Conservation (phyloP, 2,888 invertebrate genomes). For the Drosophila niveifrons region DNA sequence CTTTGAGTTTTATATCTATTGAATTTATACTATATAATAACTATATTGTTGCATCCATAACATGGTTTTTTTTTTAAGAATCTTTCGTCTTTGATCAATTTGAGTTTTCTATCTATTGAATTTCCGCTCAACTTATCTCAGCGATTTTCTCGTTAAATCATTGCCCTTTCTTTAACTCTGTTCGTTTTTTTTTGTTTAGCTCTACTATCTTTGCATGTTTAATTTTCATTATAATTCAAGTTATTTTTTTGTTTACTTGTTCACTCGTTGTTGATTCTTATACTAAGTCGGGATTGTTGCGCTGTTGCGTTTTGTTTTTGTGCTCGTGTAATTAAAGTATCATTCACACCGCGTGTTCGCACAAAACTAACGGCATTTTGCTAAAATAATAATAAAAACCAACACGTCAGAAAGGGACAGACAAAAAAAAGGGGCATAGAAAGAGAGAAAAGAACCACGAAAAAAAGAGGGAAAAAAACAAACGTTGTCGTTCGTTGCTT, state of each 20-base stretch:
- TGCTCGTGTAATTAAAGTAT: constrained; percentile 74
- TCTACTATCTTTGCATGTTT: constrained; percentile 42
- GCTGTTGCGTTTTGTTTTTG: constrained; percentile 36
- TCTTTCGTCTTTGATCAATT: no score
- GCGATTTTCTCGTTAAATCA: neutral
- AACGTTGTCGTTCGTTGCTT: constrained; percentile 57
- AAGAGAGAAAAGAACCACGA: constrained; percentile 17
- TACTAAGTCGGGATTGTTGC: neutral
- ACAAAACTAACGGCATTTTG: constrained; percentile 78
- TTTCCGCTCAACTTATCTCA: constrained; percentile 1
- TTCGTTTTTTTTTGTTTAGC: neutral
- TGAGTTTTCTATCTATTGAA: neutral
- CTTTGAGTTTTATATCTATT: no score
- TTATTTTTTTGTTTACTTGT: constrained; percentile 32
- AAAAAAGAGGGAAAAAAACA: constrained; percentile 7
- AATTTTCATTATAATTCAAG: constrained; percentile 79
- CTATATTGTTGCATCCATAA: no score
- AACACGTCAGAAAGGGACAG: constrained; percentile 23
- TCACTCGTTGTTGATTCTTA: constrained; percentile 8
- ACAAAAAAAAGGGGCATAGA: constrained; percentile 2
- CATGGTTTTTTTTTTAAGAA: no score
- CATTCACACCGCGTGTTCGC: constrained; percentile 80
- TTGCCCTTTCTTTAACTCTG: neutral
- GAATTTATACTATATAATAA: no score
- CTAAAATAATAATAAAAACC: constrained; percentile 73